phyloP scores from a whole-genome alignment of 2,113 vertebrate species.

The Nibea coibor region DNA sequence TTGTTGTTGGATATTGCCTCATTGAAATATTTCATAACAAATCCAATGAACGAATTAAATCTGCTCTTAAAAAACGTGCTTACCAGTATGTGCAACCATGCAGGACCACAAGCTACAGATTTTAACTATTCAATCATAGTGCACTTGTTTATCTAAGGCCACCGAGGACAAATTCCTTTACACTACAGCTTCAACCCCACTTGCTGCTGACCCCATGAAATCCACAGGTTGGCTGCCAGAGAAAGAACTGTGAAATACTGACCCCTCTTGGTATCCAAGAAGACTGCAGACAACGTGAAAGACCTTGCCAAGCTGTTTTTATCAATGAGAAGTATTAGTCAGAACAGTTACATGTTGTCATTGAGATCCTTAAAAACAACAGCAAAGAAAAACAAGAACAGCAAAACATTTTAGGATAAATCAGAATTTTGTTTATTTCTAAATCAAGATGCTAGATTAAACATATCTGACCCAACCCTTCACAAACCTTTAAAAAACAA shows the following conservation, averaged over 20 bases:
- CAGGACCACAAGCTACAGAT: background rate
- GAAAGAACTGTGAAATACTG: slow-evolving; percentile 62
- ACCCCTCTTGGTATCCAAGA: slow-evolving; percentile 61
- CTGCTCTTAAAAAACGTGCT: background rate
- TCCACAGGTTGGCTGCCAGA: slow-evolving; percentile 25
- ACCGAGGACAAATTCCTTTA: slow-evolving; percentile 47
- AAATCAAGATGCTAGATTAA: slow-evolving; percentile 67
- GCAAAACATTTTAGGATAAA: slow-evolving; percentile 40
- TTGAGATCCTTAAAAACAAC: background rate
- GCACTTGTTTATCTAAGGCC: background rate
- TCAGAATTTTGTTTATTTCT: slow-evolving; percentile 75
- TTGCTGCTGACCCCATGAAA: background rate
- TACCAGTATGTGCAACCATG: background rate
- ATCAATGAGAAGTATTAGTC: background rate
- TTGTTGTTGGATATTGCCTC: background rate
- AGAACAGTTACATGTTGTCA: background rate
- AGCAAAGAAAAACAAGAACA: too few relatives aligned
- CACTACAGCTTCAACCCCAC: slow-evolving; percentile 14
- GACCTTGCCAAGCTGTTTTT: background rate
- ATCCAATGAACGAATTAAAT: background rate
- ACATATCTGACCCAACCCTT: slow-evolving; percentile 51
- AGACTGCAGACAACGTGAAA: slow-evolving; percentile 13
- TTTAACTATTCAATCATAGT: slow-evolving; percentile 1
- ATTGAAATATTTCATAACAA: background rate
- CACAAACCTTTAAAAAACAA: slow-evolving; percentile 52